Conservation (phyloP, 2,113 vertebrate species). For the Arizona elegans region DNA sequence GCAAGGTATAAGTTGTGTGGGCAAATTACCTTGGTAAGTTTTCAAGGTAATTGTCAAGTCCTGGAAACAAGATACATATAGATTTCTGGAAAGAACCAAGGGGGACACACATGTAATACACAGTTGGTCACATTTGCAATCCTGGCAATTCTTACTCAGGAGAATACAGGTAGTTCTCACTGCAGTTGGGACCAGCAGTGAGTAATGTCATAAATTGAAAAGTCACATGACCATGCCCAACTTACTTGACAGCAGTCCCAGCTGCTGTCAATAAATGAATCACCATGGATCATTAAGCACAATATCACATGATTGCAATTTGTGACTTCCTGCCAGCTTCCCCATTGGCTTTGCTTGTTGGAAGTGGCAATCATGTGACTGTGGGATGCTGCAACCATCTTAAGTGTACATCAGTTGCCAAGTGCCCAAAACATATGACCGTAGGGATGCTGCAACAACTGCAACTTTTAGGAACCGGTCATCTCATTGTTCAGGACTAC, state of each 20-base stretch:
- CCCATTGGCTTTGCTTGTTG: background rate
- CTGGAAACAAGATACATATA: background rate
- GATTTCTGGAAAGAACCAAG: background rate
- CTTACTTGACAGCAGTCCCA: background rate
- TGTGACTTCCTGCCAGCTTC: background rate
- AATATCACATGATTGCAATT: background rate
- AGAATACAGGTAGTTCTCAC: background rate
- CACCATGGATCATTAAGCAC: background rate
- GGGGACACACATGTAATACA: background rate
- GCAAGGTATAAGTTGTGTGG: background rate
- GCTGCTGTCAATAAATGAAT: background rate
- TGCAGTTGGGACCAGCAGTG: background rate
- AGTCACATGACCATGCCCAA: background rate
- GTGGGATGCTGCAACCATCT: background rate
- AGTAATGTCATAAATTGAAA: background rate
- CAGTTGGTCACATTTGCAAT: background rate
- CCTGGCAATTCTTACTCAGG: background rate
- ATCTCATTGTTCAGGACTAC: background rate
- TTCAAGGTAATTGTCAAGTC: background rate
- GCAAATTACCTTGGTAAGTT: background rate
- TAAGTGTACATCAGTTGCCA: background rate
- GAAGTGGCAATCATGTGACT: background rate
- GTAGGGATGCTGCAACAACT: background rate
- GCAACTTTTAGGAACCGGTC: background rate
- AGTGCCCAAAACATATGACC: background rate